A percentile compares a stretch with the other conserved stretches of the same genome.
phyloP scores from a whole-genome alignment of 1,140 invertebrate genomes.

The Myzus persicae region DNA sequence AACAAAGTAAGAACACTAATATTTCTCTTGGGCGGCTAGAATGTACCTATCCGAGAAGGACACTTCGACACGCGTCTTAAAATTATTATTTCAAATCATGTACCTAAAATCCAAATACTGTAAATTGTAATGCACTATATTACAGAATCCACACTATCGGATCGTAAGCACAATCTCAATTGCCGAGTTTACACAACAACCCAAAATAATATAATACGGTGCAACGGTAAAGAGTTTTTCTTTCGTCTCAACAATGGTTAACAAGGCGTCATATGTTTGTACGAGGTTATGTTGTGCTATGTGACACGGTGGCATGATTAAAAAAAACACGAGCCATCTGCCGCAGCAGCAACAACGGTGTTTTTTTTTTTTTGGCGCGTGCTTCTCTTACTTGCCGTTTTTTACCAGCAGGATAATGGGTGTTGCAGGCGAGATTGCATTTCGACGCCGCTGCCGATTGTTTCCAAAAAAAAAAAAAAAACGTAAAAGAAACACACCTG shows the following conservation, averaged over 20 bases:
- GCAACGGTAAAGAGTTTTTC: slow-evolving; percentile 29
- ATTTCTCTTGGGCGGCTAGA: too few species aligned
- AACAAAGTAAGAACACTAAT: background rate
- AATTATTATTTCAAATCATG: background rate
- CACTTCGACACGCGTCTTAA: background rate
- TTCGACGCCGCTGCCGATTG: slow-evolving; percentile 38
- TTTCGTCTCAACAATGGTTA: slow-evolving; percentile 54
- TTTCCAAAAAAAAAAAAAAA: slow-evolving; percentile 30
- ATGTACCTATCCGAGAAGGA: background rate
- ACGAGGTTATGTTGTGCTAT: slow-evolving; percentile 43
- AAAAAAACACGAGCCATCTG: slow-evolving; percentile 50
- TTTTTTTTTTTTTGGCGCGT: slow-evolving; percentile 55
- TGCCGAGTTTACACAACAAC: background rate
- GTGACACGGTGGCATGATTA: slow-evolving; percentile 46
- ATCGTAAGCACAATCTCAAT: background rate
- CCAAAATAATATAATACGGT: slow-evolving; percentile 23
- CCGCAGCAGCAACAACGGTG: slow-evolving; percentile 13
- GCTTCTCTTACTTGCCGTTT: slow-evolving; percentile 34
- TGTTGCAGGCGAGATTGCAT: slow-evolving; percentile 35
- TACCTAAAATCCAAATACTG: background rate
- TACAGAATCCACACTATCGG: background rate
- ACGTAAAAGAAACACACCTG: slow-evolving; percentile 21
- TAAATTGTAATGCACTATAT: background rate
- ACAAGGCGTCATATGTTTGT: slow-evolving; percentile 56
- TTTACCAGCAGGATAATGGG: slow-evolving; percentile 28